Base-by-base conservation (phyloP, 2,113 vertebrate genomes). In the Anser brachyrhynchus region DNA sequence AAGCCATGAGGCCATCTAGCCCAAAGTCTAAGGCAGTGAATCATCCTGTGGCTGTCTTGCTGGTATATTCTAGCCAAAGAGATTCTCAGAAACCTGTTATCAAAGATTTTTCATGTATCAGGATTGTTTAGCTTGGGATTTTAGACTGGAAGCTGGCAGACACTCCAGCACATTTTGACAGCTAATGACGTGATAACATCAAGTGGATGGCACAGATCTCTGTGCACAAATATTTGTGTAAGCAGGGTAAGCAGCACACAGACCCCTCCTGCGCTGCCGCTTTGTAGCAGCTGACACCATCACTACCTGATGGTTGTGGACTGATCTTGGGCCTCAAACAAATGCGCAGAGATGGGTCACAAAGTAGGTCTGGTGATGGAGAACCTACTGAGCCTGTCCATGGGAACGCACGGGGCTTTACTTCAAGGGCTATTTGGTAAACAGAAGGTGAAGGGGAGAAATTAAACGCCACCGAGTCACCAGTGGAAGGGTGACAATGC, bases 401-500 rank as follows among this genome's bases (percentile, higher is more conserved):
- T 37, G 18, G 19, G 35, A 75, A 64, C 11, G 13, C 4, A 17
- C 21, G 18, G 57, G 92, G 43, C 26, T 84, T 25, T 44, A 17
- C 31, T 78, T 46, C 52, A 67, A 29, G 10, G 51, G 21, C 33
- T 77, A 16, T 31, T 44, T 72, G 72, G 46, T 20, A 81, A 90
- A 72, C 15, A 64, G 25, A 67, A 26, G 33, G 22, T 33, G 28
- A 83, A 77, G 49, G 46, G 49, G 12, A 90, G 46, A 64, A 87
- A 54, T 41, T 72, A 33, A 58, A 33, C 70, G 87, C 31, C 20
- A 15, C 19, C 16, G 76, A 92, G 43, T 54, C 76, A 78, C 33
- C 49, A 84, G 80, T 41, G 29, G 57, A 94, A 92, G 88, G 88
- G 70, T 93, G 86, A 95, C 76, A 94, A 93, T 93, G 80, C 54